Evolutionary conservation across 2,113 vertebrate genomes (phyloP), one percentile per base, ranked within the genome.

Genomic region (Poeciliopsis turrubarensis): DNA sequence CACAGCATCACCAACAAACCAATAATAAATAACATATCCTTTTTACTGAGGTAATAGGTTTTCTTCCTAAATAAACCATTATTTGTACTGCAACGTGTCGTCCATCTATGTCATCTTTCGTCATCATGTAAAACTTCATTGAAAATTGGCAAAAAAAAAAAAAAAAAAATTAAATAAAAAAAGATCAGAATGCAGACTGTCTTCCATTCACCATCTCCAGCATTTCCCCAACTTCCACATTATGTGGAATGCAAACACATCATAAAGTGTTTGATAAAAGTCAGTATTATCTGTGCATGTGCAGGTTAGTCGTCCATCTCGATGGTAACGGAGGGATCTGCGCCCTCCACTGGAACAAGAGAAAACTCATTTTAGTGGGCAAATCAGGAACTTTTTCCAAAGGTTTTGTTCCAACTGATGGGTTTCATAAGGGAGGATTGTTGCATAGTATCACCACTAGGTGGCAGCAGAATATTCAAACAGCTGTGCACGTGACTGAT

Each of bases 251-350:
- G 85, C 70, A 70, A 84, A 78, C 70, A 65, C 76, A 65, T 80
- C 22, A 4, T 74, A 54, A 66, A 64, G 51, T 75, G 73, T 78
- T 41, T 2, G 17, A 79, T 63, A 61, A 57, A 54, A 78, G 77
- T 77, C 29, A 67, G 57, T 37, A 44, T 81, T 71, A 30, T 68
- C 60, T 67, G 76, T 66, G 60, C 65, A 75, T 68, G 41, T 71
- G 70, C 70, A 22, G 70, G 27, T 72, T 92, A 91, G 26, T 92
- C 91, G 71, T 95, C 94, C 78, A 94, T 91, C 77, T 92, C 91
- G 69, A 95, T 87, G 34, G 91, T 92, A 61, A 95, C 90, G 61
- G 91, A 94, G 13, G 90, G 86, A 60, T 91, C 93, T 26, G 68
- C 82, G 68, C 92, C 89, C 47, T 88, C 92, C 72, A 79, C 94